Evolutionary conservation across 2,888 invertebrate species (phyloP).

Genomic region (Falcaria lacertinaria): DNA sequence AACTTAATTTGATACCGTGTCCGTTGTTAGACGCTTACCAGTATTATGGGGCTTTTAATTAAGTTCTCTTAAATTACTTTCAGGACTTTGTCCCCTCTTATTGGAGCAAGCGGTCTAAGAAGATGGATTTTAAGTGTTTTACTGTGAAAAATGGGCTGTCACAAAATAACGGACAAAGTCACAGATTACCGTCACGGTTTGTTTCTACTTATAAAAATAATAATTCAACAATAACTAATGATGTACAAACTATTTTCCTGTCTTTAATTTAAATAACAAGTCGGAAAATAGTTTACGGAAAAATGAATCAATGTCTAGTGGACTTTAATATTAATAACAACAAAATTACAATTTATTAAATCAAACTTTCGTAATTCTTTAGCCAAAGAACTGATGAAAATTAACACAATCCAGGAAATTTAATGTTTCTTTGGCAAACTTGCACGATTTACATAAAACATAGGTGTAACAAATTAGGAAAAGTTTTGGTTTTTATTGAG

Average conservation of each 20-base stretch:
- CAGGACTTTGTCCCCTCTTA: constrained; percentile 11
- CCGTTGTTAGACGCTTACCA: constrained; percentile 35
- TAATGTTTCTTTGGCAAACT: constrained; percentile 16
- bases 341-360: too few relatives aligned
- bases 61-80: constrained; percentile 51
- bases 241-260: too few relatives aligned
- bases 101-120: neutral
- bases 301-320: too few relatives aligned
- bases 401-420: constrained; percentile 41
- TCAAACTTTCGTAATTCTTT: too few relatives aligned
- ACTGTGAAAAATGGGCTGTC: too few relatives aligned
- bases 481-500: constrained; percentile 30
- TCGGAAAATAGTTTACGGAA: too few relatives aligned
- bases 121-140: neutral
- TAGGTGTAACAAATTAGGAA: constrained; percentile 41
- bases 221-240: too few relatives aligned
- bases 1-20: constrained; percentile 32
- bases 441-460: constrained; percentile 46
- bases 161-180: neutral
- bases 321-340: too few relatives aligned
- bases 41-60: constrained; percentile 51
- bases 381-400: too few relatives aligned
- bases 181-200: too few relatives aligned
- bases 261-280: too few relatives aligned
- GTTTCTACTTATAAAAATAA: too few relatives aligned